These are phyloP conservation scores for Meganola albula DNA, from an alignment of 2,888 invertebrate species.

Conservation along the genomic window DNA sequence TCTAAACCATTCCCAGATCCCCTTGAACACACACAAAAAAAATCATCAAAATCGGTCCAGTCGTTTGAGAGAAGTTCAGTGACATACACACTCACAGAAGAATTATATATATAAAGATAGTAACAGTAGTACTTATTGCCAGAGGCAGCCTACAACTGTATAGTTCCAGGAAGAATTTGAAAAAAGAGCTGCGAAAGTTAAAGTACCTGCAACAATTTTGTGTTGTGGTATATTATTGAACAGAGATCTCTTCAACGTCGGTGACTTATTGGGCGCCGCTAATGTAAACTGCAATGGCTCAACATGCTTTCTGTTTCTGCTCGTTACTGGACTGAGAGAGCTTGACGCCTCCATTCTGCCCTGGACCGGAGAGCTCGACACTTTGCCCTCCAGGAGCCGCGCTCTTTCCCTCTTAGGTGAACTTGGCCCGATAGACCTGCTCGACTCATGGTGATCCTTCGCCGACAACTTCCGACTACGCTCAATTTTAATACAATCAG, in stretches of 20 bases:
- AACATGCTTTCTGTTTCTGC: slow-evolving; percentile 39
- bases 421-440: slow-evolving; percentile 28
- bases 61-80: too few species aligned
- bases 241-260: slow-evolving; percentile 38
- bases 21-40: too few species aligned
- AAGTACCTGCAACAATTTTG: slow-evolving; percentile 64
- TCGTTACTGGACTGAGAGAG: slow-evolving; percentile 46
- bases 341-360: slow-evolving; percentile 30
- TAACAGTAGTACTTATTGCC: too few species aligned
- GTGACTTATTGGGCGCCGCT: slow-evolving; percentile 41
- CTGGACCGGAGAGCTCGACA: slow-evolving; percentile 38
- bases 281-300: slow-evolving; percentile 47
- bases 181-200: too few species aligned
- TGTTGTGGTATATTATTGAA: slow-evolving; percentile 49
- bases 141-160: too few species aligned
- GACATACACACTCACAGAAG: too few species aligned
- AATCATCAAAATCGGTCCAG: too few species aligned
- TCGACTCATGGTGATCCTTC: slow-evolving; percentile 38
- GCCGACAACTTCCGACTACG: slow-evolving; percentile 31
- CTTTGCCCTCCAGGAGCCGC: slow-evolving; percentile 35
- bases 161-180: too few species aligned
- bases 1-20: too few species aligned
- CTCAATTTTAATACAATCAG: slow-evolving; percentile 46
- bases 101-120: too few species aligned
- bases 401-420: slow-evolving; percentile 33